These are phyloP conservation scores for Tenthredo mesomela DNA, from an alignment of 2,888 invertebrate genomes.

Conservation along the genomic window DNA sequence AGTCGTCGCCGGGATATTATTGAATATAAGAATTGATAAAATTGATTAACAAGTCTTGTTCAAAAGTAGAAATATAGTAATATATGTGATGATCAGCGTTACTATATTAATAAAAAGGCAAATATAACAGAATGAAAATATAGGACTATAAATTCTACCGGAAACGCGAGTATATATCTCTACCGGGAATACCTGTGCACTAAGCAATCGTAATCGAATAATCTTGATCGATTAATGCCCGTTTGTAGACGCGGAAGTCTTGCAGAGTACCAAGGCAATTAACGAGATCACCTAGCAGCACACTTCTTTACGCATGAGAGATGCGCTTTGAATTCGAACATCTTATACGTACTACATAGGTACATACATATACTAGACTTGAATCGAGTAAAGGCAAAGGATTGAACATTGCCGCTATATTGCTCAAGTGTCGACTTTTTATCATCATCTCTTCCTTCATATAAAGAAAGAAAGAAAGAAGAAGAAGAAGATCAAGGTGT, in stretches of 20 bases:
- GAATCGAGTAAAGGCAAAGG: neutral
- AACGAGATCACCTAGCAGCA: conserved; percentile 45
- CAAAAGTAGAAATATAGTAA: neutral
- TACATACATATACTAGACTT: neutral
- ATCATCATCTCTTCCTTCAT: neutral
- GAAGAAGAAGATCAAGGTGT: neutral
- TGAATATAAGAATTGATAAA: neutral
- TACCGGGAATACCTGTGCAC: neutral
- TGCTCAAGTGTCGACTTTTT: conserved; percentile 19
- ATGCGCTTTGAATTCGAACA: conserved; percentile 46
- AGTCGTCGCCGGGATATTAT: neutral
- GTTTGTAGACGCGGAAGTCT: conserved; percentile 45
- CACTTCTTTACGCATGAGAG: conserved; percentile 43
- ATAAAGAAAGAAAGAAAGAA: neutral
- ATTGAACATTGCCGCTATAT: conserved; percentile 22
- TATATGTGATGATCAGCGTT: neutral
- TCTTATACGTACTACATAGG: neutral
- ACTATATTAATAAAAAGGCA: neutral
- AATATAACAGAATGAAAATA: neutral
- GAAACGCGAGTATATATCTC: conserved; percentile 22
- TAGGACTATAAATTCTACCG: neutral
- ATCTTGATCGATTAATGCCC: conserved; percentile 51
- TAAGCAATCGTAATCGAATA: conserved; percentile 43
- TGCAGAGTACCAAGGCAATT: conserved; percentile 34
- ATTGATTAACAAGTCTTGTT: neutral